A percentile compares a stretch with the other conserved stretches of the same genome.
These are phyloP conservation scores for Cetonia aurata DNA, from an alignment of 2,888 invertebrate genomes.

Conservation along the genomic window DNA sequence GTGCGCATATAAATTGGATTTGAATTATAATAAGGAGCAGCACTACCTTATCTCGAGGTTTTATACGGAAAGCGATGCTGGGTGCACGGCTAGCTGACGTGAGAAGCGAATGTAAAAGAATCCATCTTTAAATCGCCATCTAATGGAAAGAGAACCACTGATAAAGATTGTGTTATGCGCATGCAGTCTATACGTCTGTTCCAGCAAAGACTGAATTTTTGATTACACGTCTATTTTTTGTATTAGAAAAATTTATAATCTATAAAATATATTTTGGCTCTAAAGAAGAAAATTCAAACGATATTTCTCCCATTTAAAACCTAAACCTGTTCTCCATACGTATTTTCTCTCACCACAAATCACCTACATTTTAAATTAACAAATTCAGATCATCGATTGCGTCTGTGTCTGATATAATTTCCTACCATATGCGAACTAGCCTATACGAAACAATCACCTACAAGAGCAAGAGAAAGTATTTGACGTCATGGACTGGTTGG, in stretches of 20 bases:
- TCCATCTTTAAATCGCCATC: not conserved
- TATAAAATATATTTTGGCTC: too few species aligned
- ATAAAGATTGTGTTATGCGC: too few species aligned
- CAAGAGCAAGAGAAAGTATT: slow-evolving; percentile 21
- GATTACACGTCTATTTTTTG: too few species aligned
- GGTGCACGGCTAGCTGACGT: slow-evolving; percentile 11
- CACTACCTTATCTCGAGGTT: not conserved
- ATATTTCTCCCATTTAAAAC: too few species aligned
- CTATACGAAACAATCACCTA: slow-evolving; percentile 6
- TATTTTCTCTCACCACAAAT: not conserved
- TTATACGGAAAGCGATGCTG: slow-evolving; percentile 7
- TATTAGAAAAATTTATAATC: too few species aligned
- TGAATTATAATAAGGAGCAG: slow-evolving; percentile 30
- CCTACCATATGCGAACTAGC: slow-evolving; percentile 2
- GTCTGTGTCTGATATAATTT: slow-evolving; percentile 14
- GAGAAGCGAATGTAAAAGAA: slow-evolving; percentile 4
- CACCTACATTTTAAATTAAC: not conserved
- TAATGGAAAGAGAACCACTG: not conserved
- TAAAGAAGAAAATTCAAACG: too few species aligned
- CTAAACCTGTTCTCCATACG: too few species aligned
- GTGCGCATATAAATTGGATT: slow-evolving; percentile 34
- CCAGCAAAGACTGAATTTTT: too few species aligned
- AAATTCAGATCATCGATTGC: slow-evolving; percentile 13
- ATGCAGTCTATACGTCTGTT: too few species aligned
- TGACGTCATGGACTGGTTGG: slow-evolving; percentile 22